Evolutionary conservation across 2,113 vertebrate genomes (phyloP).

Genomic region (Rhadina sibilatrix): DNA sequence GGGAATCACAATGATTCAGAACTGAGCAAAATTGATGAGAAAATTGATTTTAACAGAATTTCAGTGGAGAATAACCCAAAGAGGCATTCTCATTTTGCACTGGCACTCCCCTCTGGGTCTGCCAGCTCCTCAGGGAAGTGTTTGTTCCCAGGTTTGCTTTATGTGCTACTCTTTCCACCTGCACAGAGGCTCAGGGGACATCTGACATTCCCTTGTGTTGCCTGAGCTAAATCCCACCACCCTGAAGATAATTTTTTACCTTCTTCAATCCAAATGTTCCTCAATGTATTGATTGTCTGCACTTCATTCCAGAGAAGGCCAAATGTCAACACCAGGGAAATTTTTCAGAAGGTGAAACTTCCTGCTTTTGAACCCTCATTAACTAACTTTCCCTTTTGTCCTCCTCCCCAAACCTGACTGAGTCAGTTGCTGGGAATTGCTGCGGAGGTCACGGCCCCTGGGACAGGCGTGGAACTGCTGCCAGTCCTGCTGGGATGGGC

Average conservation of each 20-base stretch:
- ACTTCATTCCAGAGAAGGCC: not conserved
- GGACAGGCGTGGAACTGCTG: not conserved
- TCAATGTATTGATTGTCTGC: not conserved
- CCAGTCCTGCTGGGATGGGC: no score
- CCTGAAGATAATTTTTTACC: not conserved
- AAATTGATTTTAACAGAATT: constrained; percentile 37
- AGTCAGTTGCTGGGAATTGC: not conserved
- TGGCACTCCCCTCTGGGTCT: not conserved
- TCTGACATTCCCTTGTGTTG: not conserved
- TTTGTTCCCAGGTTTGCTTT: not conserved
- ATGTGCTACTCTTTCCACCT: not conserved
- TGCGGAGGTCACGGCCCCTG: not conserved
- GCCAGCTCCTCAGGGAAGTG: not conserved
- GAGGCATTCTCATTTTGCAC: not conserved
- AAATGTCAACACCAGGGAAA: not conserved
- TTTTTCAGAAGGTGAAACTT: not conserved
- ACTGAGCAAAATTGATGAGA: constrained; percentile 12
- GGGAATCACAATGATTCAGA: not conserved
- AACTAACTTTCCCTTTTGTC: not conserved
- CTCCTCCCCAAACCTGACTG: not conserved
- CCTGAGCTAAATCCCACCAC: not conserved
- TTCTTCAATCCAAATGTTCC: not conserved
- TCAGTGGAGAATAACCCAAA: not conserved
- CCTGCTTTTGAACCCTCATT: not conserved
- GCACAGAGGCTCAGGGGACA: not conserved